Conservation (phyloP, 2,888 invertebrate genomes). For the Macaria liturata region DNA sequence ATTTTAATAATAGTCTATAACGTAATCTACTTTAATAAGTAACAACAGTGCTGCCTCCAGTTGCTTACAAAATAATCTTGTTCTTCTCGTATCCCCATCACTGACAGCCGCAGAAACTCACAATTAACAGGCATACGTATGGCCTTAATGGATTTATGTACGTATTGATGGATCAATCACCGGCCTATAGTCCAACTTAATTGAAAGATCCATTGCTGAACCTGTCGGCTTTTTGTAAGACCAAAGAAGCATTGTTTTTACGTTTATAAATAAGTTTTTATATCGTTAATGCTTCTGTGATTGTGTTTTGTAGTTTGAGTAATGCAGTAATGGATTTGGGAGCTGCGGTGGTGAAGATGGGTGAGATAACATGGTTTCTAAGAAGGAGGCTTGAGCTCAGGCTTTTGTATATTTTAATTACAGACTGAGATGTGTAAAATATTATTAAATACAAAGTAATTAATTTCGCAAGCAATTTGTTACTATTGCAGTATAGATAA, state of each 20-base stretch:
- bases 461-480: too few species aligned
- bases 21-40: too few species aligned
- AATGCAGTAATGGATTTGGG: constrained; percentile 4
- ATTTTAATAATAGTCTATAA: too few species aligned
- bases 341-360: constrained; percentile 2
- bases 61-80: too few species aligned
- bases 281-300: constrained; percentile 26
- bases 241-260: constrained; percentile 26
- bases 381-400: too few species aligned
- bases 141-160: constrained; percentile 79
- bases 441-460: too few species aligned
- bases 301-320: constrained; percentile 7
- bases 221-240: constrained; percentile 31
- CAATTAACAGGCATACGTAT: constrained; percentile 74
- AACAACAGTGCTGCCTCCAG: too few species aligned
- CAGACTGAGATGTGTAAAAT: too few species aligned
- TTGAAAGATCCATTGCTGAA: constrained; percentile 69
- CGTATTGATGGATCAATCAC: constrained; percentile 81
- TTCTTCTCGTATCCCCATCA: constrained; percentile 14
- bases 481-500: too few species aligned
- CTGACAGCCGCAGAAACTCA: constrained; percentile 72
- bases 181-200: constrained; percentile 62
- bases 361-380: constrained; percentile 1
- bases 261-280: constrained; percentile 24
- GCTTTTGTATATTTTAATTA: too few species aligned